Conservation (phyloP, 2,113 vertebrate genomes). For the Corvus hawaiiensis region DNA sequence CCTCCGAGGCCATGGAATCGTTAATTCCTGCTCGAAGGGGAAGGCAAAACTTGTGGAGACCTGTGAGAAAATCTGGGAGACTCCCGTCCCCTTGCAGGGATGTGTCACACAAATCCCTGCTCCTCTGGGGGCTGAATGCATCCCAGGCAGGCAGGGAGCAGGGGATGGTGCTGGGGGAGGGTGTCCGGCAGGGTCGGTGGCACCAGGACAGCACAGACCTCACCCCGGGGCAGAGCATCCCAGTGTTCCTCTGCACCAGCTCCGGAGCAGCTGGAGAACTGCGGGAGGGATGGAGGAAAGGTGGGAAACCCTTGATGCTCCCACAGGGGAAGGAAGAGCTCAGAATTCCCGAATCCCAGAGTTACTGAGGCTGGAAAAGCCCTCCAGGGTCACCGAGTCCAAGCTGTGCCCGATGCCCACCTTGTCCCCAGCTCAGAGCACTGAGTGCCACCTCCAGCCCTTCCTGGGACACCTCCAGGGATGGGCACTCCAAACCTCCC, state of each 20-base stretch:
- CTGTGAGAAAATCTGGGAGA: rapidly evolving
- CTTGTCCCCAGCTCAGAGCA: not conserved
- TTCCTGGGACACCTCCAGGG: not conserved
- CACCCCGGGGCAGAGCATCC: rapidly evolving
- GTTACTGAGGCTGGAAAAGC: not conserved
- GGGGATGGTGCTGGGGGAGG: too few species aligned
- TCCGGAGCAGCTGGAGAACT: not conserved
- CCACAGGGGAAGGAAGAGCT: not conserved
- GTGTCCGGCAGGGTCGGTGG: not conserved
- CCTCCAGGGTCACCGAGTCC: rapidly evolving
- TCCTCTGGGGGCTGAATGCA: not conserved
- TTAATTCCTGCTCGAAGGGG: not conserved
- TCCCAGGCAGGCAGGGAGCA: not conserved
- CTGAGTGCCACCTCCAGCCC: not conserved
- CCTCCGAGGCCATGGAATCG: rapidly evolving
- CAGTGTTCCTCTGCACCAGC: not conserved
- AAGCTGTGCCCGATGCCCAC: rapidly evolving
- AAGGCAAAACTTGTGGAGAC: not conserved
- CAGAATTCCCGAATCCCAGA: not conserved
- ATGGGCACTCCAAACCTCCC: not conserved
- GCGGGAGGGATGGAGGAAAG: not conserved
- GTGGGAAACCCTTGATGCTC: not conserved
- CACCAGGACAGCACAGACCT: not conserved
- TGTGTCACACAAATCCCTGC: rapidly evolving
- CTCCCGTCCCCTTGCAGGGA: not conserved